A percentile compares a stretch with the other conserved stretches of the same genome.
These are phyloP conservation scores for Crepidodera aurea DNA, from an alignment of 2,888 invertebrate species.

Conservation along the genomic window DNA sequence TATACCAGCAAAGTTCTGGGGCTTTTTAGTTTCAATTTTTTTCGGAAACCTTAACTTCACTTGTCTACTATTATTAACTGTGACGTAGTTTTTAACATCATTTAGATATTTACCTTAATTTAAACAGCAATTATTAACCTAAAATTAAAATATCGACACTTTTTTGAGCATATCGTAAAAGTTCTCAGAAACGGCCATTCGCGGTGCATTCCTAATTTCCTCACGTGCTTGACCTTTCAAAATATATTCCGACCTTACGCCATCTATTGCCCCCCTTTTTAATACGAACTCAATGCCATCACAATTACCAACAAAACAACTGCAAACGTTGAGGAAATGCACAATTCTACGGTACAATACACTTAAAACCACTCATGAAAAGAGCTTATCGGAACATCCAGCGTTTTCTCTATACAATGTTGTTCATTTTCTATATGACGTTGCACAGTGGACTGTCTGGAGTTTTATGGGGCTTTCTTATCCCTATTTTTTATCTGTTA, in stretches of 20 bases:
- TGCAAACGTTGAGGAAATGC: conserved; percentile 41
- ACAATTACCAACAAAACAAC: conserved; percentile 36
- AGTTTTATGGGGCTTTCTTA: background rate
- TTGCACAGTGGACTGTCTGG: background rate
- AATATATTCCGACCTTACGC: background rate
- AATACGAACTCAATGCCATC: conserved; percentile 35
- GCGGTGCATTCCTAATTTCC: background rate
- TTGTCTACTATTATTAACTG: no score
- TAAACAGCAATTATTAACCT: no score
- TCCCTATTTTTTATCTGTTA: no score
- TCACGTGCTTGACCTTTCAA: background rate
- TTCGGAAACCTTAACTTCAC: no score
- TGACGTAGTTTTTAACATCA: no score
- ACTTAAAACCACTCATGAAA: conserved; percentile 35
- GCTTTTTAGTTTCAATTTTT: no score
- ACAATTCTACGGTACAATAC: conserved; percentile 39
- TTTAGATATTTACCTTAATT: no score
- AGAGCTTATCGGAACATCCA: conserved; percentile 26
- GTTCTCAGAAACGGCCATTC: background rate
- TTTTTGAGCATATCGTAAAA: no score
- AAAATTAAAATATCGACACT: no score
- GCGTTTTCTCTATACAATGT: conserved; percentile 24
- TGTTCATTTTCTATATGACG: conserved; percentile 17
- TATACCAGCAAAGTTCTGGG: no score
- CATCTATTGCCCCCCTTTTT: conserved; percentile 10